Evolutionary conservation across 1,140 invertebrate genomes (phyloP).

Genomic region (Camponotus vicinus): DNA sequence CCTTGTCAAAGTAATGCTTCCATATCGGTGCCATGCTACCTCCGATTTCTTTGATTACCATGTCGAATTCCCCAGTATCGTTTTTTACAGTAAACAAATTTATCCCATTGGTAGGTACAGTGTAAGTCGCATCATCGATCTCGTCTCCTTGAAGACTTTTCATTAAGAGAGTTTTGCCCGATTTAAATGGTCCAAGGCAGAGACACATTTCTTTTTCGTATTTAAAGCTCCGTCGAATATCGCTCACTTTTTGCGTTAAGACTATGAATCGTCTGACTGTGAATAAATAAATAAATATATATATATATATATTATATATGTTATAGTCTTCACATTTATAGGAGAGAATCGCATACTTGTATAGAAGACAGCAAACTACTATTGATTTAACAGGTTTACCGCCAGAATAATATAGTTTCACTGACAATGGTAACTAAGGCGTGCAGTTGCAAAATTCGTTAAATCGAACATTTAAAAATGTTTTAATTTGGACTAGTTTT

Average conservation of each 20-base stretch:
- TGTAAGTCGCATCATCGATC: constrained; percentile 91
- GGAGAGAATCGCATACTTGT: not conserved
- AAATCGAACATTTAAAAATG: constrained; percentile 10
- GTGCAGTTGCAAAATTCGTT: constrained; percentile 10
- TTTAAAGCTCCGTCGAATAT: constrained; percentile 24
- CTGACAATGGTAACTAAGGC: not conserved
- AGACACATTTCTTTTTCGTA: constrained; percentile 85
- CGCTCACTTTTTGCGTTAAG: constrained; percentile 13
- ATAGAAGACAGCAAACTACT: not conserved
- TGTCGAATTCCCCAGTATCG: constrained; percentile 83
- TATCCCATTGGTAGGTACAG: constrained; percentile 92
- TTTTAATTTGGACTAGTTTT: not conserved
- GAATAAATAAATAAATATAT: not conserved
- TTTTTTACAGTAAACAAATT: constrained; percentile 90
- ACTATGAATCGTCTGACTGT: not conserved
- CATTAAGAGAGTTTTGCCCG: constrained; percentile 93
- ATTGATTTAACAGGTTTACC: constrained; percentile 49
- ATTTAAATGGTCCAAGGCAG: constrained; percentile 91
- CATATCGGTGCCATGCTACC: constrained; percentile 93
- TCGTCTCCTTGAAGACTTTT: constrained; percentile 90
- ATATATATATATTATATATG: not conserved
- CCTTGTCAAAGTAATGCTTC: constrained; percentile 90
- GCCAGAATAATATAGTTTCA: not conserved
- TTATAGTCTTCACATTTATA: not conserved
- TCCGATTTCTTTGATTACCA: constrained; percentile 89